Evolutionary conservation across 2,113 vertebrate genomes (phyloP), one percentile per base, ranked within the genome.

Genomic region (Prolemur simus): DNA sequence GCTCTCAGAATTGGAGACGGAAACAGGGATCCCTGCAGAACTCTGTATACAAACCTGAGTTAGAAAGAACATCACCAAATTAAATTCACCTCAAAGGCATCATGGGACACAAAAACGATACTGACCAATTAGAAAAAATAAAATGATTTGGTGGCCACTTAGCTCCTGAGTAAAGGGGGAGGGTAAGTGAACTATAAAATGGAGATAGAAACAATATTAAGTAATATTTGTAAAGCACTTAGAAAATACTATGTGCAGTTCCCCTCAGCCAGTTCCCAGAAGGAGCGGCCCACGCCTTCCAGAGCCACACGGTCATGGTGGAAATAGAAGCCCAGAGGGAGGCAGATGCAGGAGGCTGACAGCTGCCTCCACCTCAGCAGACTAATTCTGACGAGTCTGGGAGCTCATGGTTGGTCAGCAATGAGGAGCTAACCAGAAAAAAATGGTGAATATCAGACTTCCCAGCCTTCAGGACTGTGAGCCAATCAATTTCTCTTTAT

Each of bases 41-140:
- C 98, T 94, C 98, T 98, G 78, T 98, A 98, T 34, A 99, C 23
- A 49, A 99, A 98, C 88, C 99, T 99, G 95, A 89, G 73, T 97
- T 73, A 97, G 64, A 96, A 93, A 84, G 45, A 90, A 10, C 68
- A 95, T 13, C 83, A 84, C 18, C 56, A 58, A 73, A 68, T 97
- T 82, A 97, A 6, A 39, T 45, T 86, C 34, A 42, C 20, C 5
- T 76, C 37, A n/a, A 63, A 52, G 23, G 56, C 11, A 91, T 60
- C n/a, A 21, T 1, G 27, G 49, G 15, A 92, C 8, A 69, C 73
- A 49, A 8, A 15, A 42, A 34, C 78, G 45, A 47, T 42, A 68
- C 32, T 21, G 49, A 60, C 37, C 29, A 25, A 17, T 52, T 78
- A 86, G 49, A 78, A 82, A 73, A 81, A 49, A 32, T 10, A 8